Evolutionary conservation across 2,113 vertebrate genomes (phyloP).

Genomic region (Bubo scandiacus): DNA sequence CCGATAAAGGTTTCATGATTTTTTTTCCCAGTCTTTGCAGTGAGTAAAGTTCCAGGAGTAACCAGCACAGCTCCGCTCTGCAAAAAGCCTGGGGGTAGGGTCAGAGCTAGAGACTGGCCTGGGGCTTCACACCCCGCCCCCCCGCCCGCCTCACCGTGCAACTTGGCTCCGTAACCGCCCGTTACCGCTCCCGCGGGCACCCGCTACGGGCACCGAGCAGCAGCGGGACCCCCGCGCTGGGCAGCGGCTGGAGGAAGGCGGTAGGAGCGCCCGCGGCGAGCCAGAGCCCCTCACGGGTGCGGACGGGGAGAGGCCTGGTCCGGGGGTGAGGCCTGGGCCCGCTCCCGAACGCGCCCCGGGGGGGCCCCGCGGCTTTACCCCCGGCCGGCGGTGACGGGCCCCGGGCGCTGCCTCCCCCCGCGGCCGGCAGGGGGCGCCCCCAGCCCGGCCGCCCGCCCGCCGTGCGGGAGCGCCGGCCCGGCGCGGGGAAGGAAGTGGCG

Average conservation of each 20-base stretch:
- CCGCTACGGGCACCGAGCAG: background rate
- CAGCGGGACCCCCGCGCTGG: background rate
- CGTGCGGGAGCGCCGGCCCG: background rate
- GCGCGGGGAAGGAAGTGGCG: background rate
- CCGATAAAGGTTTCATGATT: background rate
- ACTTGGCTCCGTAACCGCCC: background rate
- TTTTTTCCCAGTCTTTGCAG: background rate
- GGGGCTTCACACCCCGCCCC: background rate
- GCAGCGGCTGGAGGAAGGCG: background rate
- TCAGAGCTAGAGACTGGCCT: background rate
- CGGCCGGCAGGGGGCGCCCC: background rate
- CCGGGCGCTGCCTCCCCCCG: background rate
- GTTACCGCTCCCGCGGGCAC: background rate
- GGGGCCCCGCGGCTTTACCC: no score
- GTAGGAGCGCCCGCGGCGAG: no score
- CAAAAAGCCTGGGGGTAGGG: background rate
- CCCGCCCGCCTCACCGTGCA: no score
- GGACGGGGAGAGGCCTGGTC: no score
- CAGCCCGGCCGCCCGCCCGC: background rate
- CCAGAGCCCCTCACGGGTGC: no score
- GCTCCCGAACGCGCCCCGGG: background rate
- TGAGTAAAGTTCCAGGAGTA: background rate
- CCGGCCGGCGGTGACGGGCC: background rate
- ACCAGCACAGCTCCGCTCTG: background rate
- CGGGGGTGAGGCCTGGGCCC: background rate